phyloP scores from a whole-genome alignment of 2,888 invertebrate genomes.

The Amphipyra tragopoginis region DNA sequence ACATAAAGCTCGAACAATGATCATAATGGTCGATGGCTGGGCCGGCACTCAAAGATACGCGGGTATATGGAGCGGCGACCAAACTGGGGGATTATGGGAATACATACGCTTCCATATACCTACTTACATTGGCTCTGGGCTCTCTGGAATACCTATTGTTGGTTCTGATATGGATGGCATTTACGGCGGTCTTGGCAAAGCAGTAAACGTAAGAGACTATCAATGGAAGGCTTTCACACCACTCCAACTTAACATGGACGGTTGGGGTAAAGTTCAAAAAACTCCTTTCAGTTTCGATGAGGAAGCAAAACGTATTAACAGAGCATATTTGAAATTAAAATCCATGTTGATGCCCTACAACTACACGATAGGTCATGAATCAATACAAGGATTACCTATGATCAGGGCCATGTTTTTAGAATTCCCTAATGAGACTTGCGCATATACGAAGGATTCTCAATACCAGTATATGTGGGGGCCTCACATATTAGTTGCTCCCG shows the following conservation, averaged over 20 bases:
- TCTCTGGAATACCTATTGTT: slow-evolving; percentile 82
- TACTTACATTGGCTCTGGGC: slow-evolving; percentile 82
- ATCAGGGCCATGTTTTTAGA: slow-evolving; percentile 84
- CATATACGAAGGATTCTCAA: slow-evolving; percentile 79
- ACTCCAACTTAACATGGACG: slow-evolving; percentile 85
- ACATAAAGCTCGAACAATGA: slow-evolving; percentile 71
- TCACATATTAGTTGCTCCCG: slow-evolving; percentile 81
- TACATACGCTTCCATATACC: slow-evolving; percentile 86
- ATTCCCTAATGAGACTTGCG: slow-evolving; percentile 73
- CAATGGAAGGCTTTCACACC: slow-evolving; percentile 87
- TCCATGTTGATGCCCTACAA: slow-evolving; percentile 84
- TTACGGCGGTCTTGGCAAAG: slow-evolving; percentile 74
- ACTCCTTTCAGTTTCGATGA: slow-evolving; percentile 80
- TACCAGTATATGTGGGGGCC: slow-evolving; percentile 88
- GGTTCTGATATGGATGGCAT: slow-evolving; percentile 87
- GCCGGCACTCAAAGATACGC: slow-evolving; percentile 84
- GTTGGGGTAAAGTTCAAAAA: slow-evolving; percentile 81
- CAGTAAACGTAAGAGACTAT: slow-evolving; percentile 81
- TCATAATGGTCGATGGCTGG: slow-evolving; percentile 86
- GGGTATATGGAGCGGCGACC: slow-evolving; percentile 85
- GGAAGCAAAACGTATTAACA: slow-evolving; percentile 76
- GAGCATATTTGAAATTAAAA: slow-evolving; percentile 84
- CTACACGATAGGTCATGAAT: slow-evolving; percentile 78
- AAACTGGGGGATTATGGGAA: slow-evolving; percentile 85
- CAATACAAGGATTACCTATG: slow-evolving; percentile 79